These are phyloP conservation scores for Melitaea athalia DNA, from an alignment of 2,888 invertebrate species.

Conservation along the genomic window DNA sequence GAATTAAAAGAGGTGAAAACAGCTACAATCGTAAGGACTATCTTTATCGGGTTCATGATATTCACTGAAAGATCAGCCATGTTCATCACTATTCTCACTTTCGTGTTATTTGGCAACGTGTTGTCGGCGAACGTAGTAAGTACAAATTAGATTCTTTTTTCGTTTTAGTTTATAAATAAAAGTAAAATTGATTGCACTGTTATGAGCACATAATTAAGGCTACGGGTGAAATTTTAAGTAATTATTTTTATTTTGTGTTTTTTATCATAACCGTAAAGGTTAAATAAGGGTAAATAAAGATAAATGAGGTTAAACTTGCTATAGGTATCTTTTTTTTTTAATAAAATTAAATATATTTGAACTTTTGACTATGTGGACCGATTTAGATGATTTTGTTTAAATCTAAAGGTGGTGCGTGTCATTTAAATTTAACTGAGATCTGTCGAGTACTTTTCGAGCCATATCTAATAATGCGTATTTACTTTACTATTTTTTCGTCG, in stretches of 20 bases:
- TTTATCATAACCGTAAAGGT: conserved; percentile 92
- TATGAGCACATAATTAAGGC: conserved; percentile 70
- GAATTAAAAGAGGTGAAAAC: conserved; percentile 81
- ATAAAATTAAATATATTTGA: no score
- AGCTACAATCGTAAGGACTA: conserved; percentile 84
- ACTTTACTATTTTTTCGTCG: no score
- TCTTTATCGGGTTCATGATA: conserved; percentile 88
- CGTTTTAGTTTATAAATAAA: no score
- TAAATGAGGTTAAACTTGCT: conserved; percentile 53
- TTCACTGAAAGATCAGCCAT: conserved; percentile 91
- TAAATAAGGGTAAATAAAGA: no score
- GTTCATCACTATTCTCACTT: conserved; percentile 88
- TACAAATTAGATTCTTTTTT: conserved; percentile 30
- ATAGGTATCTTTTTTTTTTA: no score
- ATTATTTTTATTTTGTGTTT: conserved; percentile 88
- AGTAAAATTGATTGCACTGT: no score
- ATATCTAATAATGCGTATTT: no score
- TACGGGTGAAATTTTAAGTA: conserved; percentile 82
- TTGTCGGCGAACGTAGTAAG: conserved; percentile 88
- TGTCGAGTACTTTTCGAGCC: no score
- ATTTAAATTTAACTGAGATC: no score
- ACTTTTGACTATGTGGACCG: no score
- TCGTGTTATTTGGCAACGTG: conserved; percentile 84
- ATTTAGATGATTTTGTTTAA: no score
- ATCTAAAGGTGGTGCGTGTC: no score